These are phyloP conservation scores for Entosphenus tridentatus DNA, from an alignment of 2,113 vertebrate species.

Conservation along the genomic window DNA sequence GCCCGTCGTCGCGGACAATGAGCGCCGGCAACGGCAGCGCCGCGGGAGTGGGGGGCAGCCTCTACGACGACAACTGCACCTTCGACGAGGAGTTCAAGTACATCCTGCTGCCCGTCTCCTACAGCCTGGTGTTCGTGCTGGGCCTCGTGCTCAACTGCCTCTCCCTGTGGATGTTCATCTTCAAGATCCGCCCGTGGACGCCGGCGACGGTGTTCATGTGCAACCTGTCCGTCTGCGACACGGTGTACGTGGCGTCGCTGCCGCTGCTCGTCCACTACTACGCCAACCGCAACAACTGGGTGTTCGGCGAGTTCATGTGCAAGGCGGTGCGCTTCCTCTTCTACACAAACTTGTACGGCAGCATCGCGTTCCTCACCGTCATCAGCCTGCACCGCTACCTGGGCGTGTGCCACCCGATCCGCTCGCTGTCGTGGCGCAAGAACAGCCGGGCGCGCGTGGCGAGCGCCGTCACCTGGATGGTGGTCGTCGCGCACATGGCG, in stretches of 20 bases:
- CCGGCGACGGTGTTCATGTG: slow-evolving; percentile 83
- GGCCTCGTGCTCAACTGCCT: slow-evolving; percentile 49
- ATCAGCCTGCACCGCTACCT: slow-evolving; percentile 75
- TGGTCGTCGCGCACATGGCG: slow-evolving; percentile 41
- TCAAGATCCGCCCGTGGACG: slow-evolving; percentile 61
- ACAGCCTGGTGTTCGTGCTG: slow-evolving; percentile 49
- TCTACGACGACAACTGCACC: slow-evolving; percentile 24
- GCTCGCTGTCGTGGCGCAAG: slow-evolving; percentile 46
- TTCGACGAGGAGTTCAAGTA: slow-evolving; percentile 75
- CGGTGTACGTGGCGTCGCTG: slow-evolving; percentile 56
- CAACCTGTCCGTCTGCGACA: slow-evolving; percentile 63
- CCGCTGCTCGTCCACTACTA: slow-evolving; percentile 84
- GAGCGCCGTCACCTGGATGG: slow-evolving; percentile 31
- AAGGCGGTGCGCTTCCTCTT: slow-evolving; percentile 83
- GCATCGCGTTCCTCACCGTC: slow-evolving; percentile 74
- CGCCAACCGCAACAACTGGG: slow-evolving; percentile 59
- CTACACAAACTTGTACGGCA: slow-evolving; percentile 82
- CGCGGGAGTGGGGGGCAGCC: not conserved
- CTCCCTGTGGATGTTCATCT: slow-evolving; percentile 52
- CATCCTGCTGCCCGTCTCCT: slow-evolving; percentile 59
- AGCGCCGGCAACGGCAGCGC: no score
- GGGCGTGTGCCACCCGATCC: slow-evolving; percentile 55
- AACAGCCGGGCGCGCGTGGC: slow-evolving; percentile 37
- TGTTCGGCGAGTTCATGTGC: slow-evolving; percentile 50
- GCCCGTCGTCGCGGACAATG: no score